phyloP scores from a whole-genome alignment of 2,888 invertebrate genomes.

The Ichneumoninae sp. region DNA sequence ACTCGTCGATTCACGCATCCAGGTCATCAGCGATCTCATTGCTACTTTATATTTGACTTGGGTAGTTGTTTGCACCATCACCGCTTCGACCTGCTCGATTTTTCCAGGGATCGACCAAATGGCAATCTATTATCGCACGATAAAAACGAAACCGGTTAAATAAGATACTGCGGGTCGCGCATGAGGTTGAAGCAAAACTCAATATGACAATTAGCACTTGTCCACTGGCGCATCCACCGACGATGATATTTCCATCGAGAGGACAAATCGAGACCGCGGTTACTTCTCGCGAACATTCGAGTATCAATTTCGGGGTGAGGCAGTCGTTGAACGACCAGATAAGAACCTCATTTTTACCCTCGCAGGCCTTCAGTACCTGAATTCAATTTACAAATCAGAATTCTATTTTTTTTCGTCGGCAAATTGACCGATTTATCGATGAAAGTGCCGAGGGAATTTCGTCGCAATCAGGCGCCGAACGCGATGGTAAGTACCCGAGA shows the following conservation, averaged over 20 bases:
- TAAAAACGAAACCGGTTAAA: constrained; percentile 15
- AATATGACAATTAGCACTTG: constrained; percentile 75
- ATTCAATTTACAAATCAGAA: constrained; percentile 62
- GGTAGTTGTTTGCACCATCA: constrained; percentile 87
- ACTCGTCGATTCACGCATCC: constrained; percentile 89
- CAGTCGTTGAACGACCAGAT: constrained; percentile 91
- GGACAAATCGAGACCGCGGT: constrained; percentile 89
- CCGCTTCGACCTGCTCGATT: constrained; percentile 87
- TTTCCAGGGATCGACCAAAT: constrained; percentile 90
- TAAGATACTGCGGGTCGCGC: background rate
- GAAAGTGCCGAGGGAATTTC: background rate
- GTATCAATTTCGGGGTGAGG: constrained; percentile 88
- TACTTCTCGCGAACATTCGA: constrained; percentile 89
- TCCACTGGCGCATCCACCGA: constrained; percentile 91
- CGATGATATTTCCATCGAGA: constrained; percentile 88
- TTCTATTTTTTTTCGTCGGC: constrained; percentile 24
- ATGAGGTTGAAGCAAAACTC: background rate
- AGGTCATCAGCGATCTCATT: constrained; percentile 88
- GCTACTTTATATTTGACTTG: constrained; percentile 87
- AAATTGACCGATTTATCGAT: background rate
- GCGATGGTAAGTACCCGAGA: background rate
- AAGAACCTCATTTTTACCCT: constrained; percentile 88
- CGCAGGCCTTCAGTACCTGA: constrained; percentile 83
- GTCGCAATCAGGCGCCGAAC: background rate
- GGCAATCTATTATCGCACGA: constrained; percentile 85